A percentile compares a stretch with the other conserved stretches of the same genome.
Evolutionary conservation across 35 echinoderm and acorn worm species (phyloP).

Genomic region (Strongylocentrotus purpuratus): DNA sequence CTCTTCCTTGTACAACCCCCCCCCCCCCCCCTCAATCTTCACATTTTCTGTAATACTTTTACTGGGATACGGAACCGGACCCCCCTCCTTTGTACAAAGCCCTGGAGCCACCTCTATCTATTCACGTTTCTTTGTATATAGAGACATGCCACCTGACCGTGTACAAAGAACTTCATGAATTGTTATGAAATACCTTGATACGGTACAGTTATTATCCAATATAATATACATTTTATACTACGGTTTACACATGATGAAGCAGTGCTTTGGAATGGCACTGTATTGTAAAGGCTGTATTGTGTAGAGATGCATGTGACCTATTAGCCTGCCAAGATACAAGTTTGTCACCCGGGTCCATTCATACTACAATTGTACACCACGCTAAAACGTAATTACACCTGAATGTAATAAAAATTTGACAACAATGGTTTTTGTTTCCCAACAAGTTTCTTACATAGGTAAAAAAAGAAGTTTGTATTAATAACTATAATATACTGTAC

Average conservation of each 20-base stretch:
- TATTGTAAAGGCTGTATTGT: not conserved
- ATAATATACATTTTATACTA: not conserved
- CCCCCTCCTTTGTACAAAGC: too few relatives aligned
- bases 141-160: not conserved
- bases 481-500: too few relatives aligned
- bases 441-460: too few relatives aligned
- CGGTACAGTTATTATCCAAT: not conserved
- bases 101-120: not conserved
- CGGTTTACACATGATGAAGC: not conserved
- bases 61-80: too few relatives aligned
- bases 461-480: too few relatives aligned
- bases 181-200: constrained; percentile 1
- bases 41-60: too few relatives aligned
- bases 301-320: not conserved
- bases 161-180: not conserved
- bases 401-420: too few relatives aligned
- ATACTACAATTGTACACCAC: not conserved
- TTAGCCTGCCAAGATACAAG: not conserved
- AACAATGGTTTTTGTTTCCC: too few relatives aligned
- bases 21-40: too few relatives aligned
- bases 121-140: not conserved
- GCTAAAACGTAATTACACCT: too few relatives aligned
- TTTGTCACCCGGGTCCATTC: not conserved
- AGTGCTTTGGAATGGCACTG: not conserved
- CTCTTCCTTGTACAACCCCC: too few relatives aligned